phyloP scores from a whole-genome alignment of 2,113 vertebrate species.

The Macrotis lagotis region DNA sequence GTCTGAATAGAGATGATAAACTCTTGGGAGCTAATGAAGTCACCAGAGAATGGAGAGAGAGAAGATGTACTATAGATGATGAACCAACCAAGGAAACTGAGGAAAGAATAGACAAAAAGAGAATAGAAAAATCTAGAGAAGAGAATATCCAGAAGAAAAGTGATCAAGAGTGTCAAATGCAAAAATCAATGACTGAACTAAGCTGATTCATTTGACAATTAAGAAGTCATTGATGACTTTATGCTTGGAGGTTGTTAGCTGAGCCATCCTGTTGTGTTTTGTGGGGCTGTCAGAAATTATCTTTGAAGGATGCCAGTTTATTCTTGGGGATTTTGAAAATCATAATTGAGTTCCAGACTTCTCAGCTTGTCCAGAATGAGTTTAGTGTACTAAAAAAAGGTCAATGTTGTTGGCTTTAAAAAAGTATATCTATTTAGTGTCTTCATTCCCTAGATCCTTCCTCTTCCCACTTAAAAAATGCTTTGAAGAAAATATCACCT shows the following conservation, averaged over 20 bases:
- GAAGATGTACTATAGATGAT: background rate
- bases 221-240: background rate
- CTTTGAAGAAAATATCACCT: slow-evolving; percentile 45
- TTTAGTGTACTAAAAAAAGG: slow-evolving; percentile 27
- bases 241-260: slow-evolving; percentile 48
- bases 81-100: background rate
- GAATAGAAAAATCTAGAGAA: background rate
- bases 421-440: background rate
- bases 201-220: background rate
- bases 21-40: background rate
- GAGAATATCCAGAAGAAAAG: background rate
- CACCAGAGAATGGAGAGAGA: background rate
- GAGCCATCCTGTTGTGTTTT: background rate
- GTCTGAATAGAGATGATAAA: background rate
- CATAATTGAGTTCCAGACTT: background rate
- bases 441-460: background rate
- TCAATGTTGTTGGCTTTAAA: background rate
- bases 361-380: slow-evolving; percentile 14
- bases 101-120: background rate
- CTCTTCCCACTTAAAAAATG: slow-evolving; percentile 22
- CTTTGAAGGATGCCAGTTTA: background rate
- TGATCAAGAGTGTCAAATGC: background rate
- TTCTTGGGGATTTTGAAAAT: slow-evolving; percentile 46
- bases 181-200: too few relatives aligned
- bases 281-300: slow-evolving; percentile 52